Conservation (phyloP, 1,140 invertebrate species). For the Cecropterus lyciades region DNA sequence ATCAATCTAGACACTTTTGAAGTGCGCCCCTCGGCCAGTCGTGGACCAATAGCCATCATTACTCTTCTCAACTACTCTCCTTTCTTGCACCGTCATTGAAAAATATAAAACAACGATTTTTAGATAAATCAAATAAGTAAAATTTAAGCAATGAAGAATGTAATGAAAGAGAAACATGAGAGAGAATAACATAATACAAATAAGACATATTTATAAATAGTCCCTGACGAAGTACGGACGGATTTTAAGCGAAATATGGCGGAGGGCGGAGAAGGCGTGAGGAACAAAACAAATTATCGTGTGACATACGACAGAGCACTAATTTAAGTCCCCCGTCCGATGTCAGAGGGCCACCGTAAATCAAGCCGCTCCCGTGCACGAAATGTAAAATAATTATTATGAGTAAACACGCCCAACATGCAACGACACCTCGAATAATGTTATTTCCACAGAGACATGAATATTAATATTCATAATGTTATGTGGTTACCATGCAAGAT, state of each 20-base stretch:
- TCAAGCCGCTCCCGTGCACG: slow-evolving; percentile 69
- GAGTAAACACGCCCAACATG: slow-evolving; percentile 61
- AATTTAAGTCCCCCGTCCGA: slow-evolving; percentile 70
- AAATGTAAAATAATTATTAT: slow-evolving; percentile 59
- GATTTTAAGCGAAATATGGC: slow-evolving; percentile 63
- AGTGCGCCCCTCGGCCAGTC: slow-evolving; percentile 39
- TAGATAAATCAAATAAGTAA: not conserved
- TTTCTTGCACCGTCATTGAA: slow-evolving; percentile 38
- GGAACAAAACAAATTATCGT: slow-evolving; percentile 73
- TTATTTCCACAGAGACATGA: slow-evolving; percentile 60
- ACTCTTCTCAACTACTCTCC: slow-evolving; percentile 60
- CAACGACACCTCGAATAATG: slow-evolving; percentile 57
- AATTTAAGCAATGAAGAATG: not conserved
- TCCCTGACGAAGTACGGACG: slow-evolving; percentile 58
- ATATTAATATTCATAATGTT: slow-evolving; percentile 62
- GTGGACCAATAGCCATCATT: no score
- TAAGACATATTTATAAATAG: slow-evolving; percentile 77
- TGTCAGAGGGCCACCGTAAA: slow-evolving; percentile 61
- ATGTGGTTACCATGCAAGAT: slow-evolving; percentile 16
- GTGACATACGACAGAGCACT: slow-evolving; percentile 72
- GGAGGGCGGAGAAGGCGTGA: slow-evolving; percentile 48
- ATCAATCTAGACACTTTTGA: slow-evolving; percentile 61
- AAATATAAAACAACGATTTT: not conserved
- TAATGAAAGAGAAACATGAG: not conserved
- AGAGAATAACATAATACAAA: slow-evolving; percentile 57